Conservation (phyloP, 2,113 vertebrate species). For the Siniperca chuatsi region DNA sequence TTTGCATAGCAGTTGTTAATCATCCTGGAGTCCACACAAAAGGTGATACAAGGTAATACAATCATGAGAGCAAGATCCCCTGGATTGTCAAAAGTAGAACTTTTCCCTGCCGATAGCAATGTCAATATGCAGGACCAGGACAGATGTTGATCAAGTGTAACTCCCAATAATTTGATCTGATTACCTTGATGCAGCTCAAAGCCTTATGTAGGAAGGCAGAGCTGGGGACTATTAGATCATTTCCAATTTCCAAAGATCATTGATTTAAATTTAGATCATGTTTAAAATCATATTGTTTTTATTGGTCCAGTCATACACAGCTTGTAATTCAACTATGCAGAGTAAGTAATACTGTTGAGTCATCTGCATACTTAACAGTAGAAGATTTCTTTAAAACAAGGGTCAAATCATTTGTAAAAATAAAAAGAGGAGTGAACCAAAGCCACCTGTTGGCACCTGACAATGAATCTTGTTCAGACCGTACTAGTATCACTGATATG, state of each 20-base stretch:
- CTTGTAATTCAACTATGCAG: no score
- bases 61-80: neutral
- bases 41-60: neutral
- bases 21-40: neutral
- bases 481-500: no score
- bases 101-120: neutral
- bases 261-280: neutral
- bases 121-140: neutral
- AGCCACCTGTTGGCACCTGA: no score
- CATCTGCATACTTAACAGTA: no score
- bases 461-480: no score
- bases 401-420: no score
- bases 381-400: no score
- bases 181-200: neutral
- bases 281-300: no score
- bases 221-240: neutral
- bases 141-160: neutral
- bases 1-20: neutral
- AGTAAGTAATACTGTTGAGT: no score
- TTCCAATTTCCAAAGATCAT: neutral
- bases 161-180: neutral
- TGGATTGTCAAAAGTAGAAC: neutral
- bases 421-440: no score
- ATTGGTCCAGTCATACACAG: no score
- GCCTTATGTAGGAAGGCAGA: neutral